Base-by-base conservation (phyloP, 2,797 vertebrate species). In the Sebastes diaconus region DNA sequence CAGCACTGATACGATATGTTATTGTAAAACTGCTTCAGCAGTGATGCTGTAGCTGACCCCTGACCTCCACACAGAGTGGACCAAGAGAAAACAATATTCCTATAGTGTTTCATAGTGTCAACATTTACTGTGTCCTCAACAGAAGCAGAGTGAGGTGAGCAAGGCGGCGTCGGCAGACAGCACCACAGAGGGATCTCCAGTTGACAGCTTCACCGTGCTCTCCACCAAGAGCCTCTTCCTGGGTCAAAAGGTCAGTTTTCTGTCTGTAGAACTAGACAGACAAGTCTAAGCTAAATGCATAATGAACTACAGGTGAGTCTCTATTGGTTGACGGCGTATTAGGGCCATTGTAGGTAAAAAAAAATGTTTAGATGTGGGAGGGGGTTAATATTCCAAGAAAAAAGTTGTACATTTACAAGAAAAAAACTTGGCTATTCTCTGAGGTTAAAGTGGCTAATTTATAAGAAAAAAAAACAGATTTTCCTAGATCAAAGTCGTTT, bases 181-280 rank as follows among this genome's bases (percentile, higher is more conserved):
- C 90, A 98, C 98, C 46, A 98, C 98, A 3, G 97, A 99, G 77
- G 98, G 98, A 46, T 96, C 96, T 3, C 96, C 96, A 3, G 93
- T 95, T 0, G 97, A 98, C 24, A 97, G 97, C 78, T 98, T 99
- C 95, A 99, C 98, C 0, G 96, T 99, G 80, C 96, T 99, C 67
- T 99, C 98, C 81, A 99, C 97, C 77, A 99, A 99, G 96, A 99
- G 97, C 87, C 97, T 99, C 77, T 99, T 99, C 88, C 97, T 99
- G 76, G 98, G 98, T 88, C 98, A 99, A 88, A 99, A 99, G 98
- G 98, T 99, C 97, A 89, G 91, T 88, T 61, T 46, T 46, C 52
- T 52, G 52, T 57, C 60, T 20, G 24, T 4, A 20, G 5, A 54
- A 30, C 64, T 22, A 14, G 18, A 52, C 20, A 30, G 16, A 60